Evolutionary conservation across 2,113 vertebrate species (phyloP), one percentile per base, ranked within the genome.

Genomic region (Labrus mixtus): DNA sequence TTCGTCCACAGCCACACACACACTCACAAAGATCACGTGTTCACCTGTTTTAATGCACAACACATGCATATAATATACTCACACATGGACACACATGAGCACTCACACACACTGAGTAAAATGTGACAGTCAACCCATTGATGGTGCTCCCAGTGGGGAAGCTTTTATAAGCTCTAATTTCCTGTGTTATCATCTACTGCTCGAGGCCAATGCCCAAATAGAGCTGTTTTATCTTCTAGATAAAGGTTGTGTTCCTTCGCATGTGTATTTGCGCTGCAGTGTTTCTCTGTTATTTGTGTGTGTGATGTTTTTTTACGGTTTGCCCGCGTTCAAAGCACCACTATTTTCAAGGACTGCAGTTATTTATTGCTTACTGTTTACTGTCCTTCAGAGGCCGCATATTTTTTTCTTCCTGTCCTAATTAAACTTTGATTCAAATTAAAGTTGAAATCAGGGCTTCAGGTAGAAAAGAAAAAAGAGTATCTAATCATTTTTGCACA

Each of bases 101-200:
- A 33, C 4, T 33, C 29, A 33, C 29, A 36, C 59, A 69, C 15
- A 17, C 17, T 17, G 54, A 69, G 43, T 46, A 17, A 54, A 65
- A 70, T 75, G 67, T 68, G 64, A 79, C 79, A 80, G 70, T 62
- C 83, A 87, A 79, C 61, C 69, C 53, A 73, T 17, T 70, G 68
- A 83, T 54, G 33, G 73, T 15, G 16, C 55, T 68, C 85, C 83
- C 83, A 69, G 59, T 74, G 82, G 84, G 86, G 59, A 69, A 58
- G 76, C 48, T 83, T 87, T 86, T 85, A 84, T 85, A 76, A 64
- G 53, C 75, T 90, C 76, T 90, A 82, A 87, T 87, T 91, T 91
- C 67, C 81, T 76, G 55, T 48, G 76, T 81, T 88, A 79, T 91
- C 68, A 67, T 76, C 37, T 64, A 36, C 75, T 75, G 79, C 74